Evolutionary conservation across 2,888 invertebrate genomes (phyloP), one percentile per base, ranked within the genome.

Genomic region (Macrosiphum euphorbiae): DNA sequence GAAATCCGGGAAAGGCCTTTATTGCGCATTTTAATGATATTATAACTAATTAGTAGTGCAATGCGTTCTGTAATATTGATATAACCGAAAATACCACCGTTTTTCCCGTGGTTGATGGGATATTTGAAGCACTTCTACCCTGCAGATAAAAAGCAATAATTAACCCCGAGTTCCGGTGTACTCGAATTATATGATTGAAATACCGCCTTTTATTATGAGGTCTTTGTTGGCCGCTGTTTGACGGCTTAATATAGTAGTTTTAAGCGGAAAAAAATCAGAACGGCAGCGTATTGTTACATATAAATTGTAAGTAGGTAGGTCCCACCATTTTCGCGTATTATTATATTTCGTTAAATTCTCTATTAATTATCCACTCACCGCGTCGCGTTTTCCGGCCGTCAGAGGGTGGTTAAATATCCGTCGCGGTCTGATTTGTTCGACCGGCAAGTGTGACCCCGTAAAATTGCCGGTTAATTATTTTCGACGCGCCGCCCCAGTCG

Each of bases 401-500:
- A n/a, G n/a, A 4, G n/a, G 28, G 67, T 52, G 58, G 24, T n/a
- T 13, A n/a, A 13, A n/a, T n/a, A 13, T n/a, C n/a, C n/a, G 67
- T 67, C 67, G 67, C 35, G 24, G 88, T 58, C 58, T 58, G 88
- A 89, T 89, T 89, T 58, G 58, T 58, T 58, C 41, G 7, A 2
- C 58, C 28, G 47, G n/a, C 41, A 88, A 88, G 88, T 88, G 88
- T 55, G 55, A 88, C 55, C 11, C 24, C 13, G 24, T 26, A 58
- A 85, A 41, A 88, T 58, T 44, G 58, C 28, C 28, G 44, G 88
- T 89, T 89, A 89, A 89, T 58, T 89, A 89, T 58, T 89, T 67
- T 89, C 28, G 41, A 44, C 88, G 24, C 10, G 20, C 58, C 58
- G 13, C 44, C 8, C 44, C 7, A 44, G 58, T 58, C 58, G 88